Evolutionary conservation across 2,797 vertebrate genomes (phyloP), one percentile per base, ranked within the genome.

Genomic region (Nannoperca obscura): DNA sequence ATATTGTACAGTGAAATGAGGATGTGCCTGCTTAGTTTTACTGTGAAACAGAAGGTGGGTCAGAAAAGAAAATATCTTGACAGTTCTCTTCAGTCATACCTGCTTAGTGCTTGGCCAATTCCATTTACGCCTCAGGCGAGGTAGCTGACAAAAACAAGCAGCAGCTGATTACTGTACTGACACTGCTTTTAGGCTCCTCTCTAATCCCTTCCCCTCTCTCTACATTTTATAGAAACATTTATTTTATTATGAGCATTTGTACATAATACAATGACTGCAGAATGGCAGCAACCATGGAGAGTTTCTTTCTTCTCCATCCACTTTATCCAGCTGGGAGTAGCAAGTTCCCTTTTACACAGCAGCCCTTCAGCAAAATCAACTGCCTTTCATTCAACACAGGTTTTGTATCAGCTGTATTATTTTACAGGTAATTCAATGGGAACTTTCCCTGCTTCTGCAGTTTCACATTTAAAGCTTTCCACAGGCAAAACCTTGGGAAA

Each of bases 21-120:
- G 46, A 27, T 27, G 40, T 54, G 30, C 61, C 46, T 62, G 40
- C 30, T 36, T 24, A 24, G 24, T 34, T 76, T 47, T 15, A 38
- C 62, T 42, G 24, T 11, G 34, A 66, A 59, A 66, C 62, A 22
- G 60, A 50, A 22, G 44, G 34, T 3, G 12, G 30, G 40, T 47
- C 38, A 30, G 54, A 52, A 36, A 68, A 76, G 57, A 53, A 63
- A 34, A 40, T 57, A 46, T 49, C 58, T 63, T 55, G 38, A 70
- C 47, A 50, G 6, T 38, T 34, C 19, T 5, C 66, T 36, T 54
- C 46, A 71, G 60, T 82, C 79, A 59, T 78, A 81, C 74, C 80
- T 55, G 75, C 47, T 77, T 88, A 85, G 81, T 82, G 84, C 83
- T 82, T 78, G 86, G 74, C 53, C 59, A 71, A 78, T 60, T 86